phyloP scores from a whole-genome alignment of 2,113 vertebrate species.

The Baryphthengus martii region DNA sequence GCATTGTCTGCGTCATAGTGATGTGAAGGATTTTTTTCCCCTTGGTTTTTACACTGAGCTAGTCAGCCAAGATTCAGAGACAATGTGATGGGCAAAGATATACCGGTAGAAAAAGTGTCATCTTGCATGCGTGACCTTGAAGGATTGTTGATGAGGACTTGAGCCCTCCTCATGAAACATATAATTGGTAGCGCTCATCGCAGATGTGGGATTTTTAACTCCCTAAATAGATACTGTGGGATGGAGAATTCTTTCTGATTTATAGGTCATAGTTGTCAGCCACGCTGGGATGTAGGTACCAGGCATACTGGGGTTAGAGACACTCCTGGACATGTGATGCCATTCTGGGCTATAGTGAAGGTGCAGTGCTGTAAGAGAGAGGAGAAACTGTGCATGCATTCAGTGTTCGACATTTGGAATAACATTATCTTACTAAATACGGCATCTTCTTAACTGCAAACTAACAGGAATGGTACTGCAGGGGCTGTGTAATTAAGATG shows the following conservation, averaged over 20 bases:
- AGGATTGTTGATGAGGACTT: not conserved
- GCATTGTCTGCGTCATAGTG: not conserved
- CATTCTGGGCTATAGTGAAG: not conserved
- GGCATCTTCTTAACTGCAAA: not conserved
- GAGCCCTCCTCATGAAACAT: not conserved
- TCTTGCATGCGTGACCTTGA: not conserved
- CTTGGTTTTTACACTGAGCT: not conserved
- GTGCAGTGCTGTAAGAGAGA: not conserved
- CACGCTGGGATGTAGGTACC: not conserved
- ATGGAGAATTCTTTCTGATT: not conserved
- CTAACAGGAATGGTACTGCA: not conserved
- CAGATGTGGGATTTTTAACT: not conserved
- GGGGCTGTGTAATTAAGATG: not conserved
- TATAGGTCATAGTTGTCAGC: not conserved
- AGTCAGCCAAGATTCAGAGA: not conserved
- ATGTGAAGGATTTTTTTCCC: not conserved
- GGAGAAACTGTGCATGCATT: fast-evolving
- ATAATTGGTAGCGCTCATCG: not conserved
- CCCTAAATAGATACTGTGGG: not conserved
- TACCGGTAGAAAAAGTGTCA: not conserved
- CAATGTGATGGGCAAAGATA: not conserved
- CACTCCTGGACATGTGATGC: not conserved
- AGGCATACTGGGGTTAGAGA: not conserved
- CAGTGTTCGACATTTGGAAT: not conserved
- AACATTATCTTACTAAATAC: not conserved